phyloP scores from a whole-genome alignment of 35 echinoderm and acorn worm genomes.

The Nesometra sesokonis region DNA sequence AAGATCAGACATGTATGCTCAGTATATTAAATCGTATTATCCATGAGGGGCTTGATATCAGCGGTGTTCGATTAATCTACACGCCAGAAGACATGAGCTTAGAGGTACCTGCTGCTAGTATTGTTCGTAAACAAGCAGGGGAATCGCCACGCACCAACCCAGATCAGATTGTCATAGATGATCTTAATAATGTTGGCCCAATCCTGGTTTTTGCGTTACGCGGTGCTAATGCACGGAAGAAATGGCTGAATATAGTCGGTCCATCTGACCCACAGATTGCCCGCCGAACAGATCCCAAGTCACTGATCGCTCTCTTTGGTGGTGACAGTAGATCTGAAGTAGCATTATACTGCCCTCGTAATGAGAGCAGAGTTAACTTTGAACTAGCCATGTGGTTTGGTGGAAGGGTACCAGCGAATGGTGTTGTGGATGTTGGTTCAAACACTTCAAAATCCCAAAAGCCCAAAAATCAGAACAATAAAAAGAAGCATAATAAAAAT shows the following conservation, averaged over 20 bases:
- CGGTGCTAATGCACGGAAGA: slow-evolving; percentile 47
- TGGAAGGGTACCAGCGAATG: slow-evolving; percentile 53
- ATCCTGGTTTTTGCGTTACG: slow-evolving; percentile 58
- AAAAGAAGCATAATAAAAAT: slow-evolving; percentile 7
- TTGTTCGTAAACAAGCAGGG: not conserved
- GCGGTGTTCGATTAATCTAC: slow-evolving; percentile 69
- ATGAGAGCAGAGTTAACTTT: slow-evolving; percentile 67
- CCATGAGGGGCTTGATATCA: slow-evolving; percentile 68
- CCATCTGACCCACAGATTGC: slow-evolving; percentile 81
- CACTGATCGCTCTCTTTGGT: slow-evolving; percentile 69
- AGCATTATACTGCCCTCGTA: slow-evolving; percentile 63
- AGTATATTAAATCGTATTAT: slow-evolving; percentile 56
- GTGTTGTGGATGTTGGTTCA: slow-evolving; percentile 38
- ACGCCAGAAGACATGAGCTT: slow-evolving; percentile 17
- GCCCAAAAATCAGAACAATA: not conserved
- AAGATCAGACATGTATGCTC: slow-evolving; percentile 32
- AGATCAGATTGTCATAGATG: not conserved
- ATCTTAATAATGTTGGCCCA: slow-evolving; percentile 7
- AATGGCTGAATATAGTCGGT: slow-evolving; percentile 69
- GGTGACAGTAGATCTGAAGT: slow-evolving; percentile 56
- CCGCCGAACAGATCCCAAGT: slow-evolving; percentile 73
- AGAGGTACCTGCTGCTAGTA: not conserved
- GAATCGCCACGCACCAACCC: not conserved
- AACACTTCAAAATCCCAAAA: not conserved
- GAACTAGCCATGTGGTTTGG: slow-evolving; percentile 89